phyloP scores from a whole-genome alignment of 2,888 invertebrate genomes.

The Psylliodes chrysocephalus region DNA sequence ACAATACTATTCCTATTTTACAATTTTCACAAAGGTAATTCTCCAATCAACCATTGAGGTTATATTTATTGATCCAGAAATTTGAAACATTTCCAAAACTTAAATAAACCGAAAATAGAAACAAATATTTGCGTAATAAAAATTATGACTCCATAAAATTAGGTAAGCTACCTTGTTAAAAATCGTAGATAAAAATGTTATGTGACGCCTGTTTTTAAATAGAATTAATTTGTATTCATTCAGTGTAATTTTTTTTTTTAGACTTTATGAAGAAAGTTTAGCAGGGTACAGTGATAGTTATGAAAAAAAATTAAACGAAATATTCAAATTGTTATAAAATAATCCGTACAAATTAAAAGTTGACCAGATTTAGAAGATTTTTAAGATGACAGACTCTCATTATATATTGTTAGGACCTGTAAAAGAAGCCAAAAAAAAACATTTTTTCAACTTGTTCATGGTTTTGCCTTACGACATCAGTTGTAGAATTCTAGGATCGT shows the following conservation, averaged over 20 bases:
- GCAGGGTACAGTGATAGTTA: too few species aligned
- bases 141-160: constrained; percentile 2
- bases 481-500: constrained; percentile 61
- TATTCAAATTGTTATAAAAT: not conserved
- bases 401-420: constrained; percentile 7
- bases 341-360: not conserved
- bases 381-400: constrained; percentile 4
- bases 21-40: not conserved
- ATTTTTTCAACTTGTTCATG: constrained; percentile 53
- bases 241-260: not conserved
- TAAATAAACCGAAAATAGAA: constrained; percentile 5
- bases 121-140: constrained; percentile 6
- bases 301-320: not conserved
- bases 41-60: not conserved
- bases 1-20: not conserved
- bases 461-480: constrained; percentile 58
- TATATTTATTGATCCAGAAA: not conserved
- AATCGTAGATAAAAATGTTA: too few species aligned
- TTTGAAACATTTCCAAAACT: constrained; percentile 11
- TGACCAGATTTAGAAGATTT: not conserved
- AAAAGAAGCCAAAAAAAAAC: constrained; percentile 1
- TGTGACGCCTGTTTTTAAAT: too few species aligned
- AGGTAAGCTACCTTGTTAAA: not conserved
- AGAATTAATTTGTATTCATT: not conserved
- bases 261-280: too few species aligned